Evolutionary conservation across 2,888 invertebrate genomes (phyloP).

Genomic region (Philereme transversata): DNA sequence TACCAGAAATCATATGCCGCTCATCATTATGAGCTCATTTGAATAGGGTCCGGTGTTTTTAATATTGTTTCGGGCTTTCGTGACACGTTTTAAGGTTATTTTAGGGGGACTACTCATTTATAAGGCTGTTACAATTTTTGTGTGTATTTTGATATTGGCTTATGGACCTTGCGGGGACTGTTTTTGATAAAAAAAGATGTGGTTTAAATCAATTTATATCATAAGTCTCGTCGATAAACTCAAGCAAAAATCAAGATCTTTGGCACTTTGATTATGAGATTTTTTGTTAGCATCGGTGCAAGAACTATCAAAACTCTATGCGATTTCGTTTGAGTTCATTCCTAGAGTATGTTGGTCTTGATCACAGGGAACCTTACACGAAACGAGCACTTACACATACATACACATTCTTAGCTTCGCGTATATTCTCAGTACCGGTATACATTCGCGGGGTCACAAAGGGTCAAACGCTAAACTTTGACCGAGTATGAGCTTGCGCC

Average conservation of each 20-base stretch:
- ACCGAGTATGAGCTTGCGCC: constrained; percentile 54
- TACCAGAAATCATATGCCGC: constrained; percentile 73
- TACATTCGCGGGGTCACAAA: constrained; percentile 65
- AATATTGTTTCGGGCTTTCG: constrained; percentile 40
- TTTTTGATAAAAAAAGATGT: too few species aligned
- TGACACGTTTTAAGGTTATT: constrained; percentile 40
- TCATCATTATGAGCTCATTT: constrained; percentile 78
- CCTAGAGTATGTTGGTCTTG: not conserved
- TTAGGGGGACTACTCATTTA: constrained; percentile 6
- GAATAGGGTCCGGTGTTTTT: constrained; percentile 51
- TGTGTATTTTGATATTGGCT: constrained; percentile 2
- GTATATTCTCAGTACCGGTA: constrained; percentile 29
- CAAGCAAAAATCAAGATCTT: too few species aligned
- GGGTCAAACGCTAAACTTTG: constrained; percentile 75
- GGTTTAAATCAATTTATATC: too few species aligned
- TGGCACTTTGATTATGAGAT: too few species aligned
- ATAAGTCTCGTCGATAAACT: too few species aligned
- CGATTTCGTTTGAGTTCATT: too few species aligned
- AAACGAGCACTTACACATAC: constrained; percentile 13
- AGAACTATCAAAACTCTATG: too few species aligned
- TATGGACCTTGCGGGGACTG: too few species aligned
- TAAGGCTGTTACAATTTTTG: constrained; percentile 1
- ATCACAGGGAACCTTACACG: constrained; percentile 4
- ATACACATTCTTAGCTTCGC: constrained; percentile 7
- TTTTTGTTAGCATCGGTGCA: too few species aligned